phyloP scores from a whole-genome alignment of 53 echinoderm and acorn worm species.

The Echinometra lucunter region DNA sequence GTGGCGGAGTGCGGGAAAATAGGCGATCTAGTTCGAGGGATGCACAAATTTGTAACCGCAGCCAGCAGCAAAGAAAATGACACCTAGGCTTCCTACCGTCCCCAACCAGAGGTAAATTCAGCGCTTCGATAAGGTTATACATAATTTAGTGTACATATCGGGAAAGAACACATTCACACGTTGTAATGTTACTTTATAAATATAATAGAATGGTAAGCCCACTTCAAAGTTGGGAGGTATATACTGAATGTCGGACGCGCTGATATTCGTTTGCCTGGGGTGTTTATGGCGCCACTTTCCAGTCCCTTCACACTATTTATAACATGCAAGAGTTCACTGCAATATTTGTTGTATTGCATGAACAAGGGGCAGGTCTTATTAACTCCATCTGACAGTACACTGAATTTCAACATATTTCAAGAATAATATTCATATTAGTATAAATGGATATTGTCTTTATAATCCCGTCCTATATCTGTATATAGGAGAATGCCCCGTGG shows the following conservation, averaged over 20 bases:
- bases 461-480: too few species aligned
- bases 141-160: not conserved
- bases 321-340: not conserved
- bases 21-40: not conserved
- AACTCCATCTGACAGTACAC: not conserved
- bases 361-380: not conserved
- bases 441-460: not conserved
- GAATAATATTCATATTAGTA: too few species aligned
- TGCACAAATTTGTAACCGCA: not conserved
- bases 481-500: not conserved
- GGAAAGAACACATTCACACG: not conserved
- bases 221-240: not conserved
- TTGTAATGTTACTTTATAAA: not conserved
- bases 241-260: not conserved
- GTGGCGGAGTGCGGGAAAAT: constrained; percentile 12
- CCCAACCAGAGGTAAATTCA: not conserved
- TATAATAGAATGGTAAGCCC: not conserved
- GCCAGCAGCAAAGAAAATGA: not conserved
- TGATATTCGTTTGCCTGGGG: not conserved
- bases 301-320: not conserved
- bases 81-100: not conserved
- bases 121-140: not conserved
- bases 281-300: constrained; percentile 8
- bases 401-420: not conserved
- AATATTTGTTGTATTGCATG: not conserved